Base-by-base conservation (phyloP, 2,797 vertebrate genomes). In the Melanotaenia boesemani region DNA sequence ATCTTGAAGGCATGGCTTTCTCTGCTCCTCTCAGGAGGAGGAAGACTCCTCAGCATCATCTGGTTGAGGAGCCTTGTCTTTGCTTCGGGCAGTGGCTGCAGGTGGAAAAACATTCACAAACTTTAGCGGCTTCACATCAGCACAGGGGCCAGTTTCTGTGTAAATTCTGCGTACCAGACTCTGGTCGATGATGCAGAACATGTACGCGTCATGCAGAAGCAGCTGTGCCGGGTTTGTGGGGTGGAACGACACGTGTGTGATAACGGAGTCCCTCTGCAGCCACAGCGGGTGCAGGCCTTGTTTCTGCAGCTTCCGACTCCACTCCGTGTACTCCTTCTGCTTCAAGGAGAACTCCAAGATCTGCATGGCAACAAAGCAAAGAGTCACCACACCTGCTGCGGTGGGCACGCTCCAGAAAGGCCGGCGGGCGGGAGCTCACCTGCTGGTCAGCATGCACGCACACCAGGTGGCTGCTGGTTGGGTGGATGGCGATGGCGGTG, bases 171-270 rank as follows among this genome's bases (percentile, higher is more conserved):
- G 88, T 91, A 99, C 98, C 96, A 97, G 89, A 6, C 93, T 96
- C 90, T 97, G 96, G 92, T 99, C 97, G 1, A 99, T 91, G 88
- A 99, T 74, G 57, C 97, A 98, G 91, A 99, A 95, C 96, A 98
- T 96, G 93, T 95, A 96, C 11, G 50, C 41, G 81, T 98, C 98
- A 0, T 98, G 96, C 26, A 99, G 92, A 12, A 99, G 77, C 79
- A 98, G 92, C 80, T 98, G 95, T 0, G 92, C 84, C 0, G 95
- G 90, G 67, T 95, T 95, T 61, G 80, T 87, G 26, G 95, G 94
- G 81, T 94, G 96, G 88, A 98, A 99, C 82, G 93, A 63, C 79
- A 98, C 90, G 44, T 95, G 94, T 2, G 94, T 97, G 89, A 99
- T 85, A 16, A 97, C 97, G 0, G 96, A 95, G 90, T 98, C 96